Percentiles rank a stretch among this genome's conserved stretches.
Conservation (phyloP, 1,140 invertebrate genomes). For the Nasonia vitripennis region DNA sequence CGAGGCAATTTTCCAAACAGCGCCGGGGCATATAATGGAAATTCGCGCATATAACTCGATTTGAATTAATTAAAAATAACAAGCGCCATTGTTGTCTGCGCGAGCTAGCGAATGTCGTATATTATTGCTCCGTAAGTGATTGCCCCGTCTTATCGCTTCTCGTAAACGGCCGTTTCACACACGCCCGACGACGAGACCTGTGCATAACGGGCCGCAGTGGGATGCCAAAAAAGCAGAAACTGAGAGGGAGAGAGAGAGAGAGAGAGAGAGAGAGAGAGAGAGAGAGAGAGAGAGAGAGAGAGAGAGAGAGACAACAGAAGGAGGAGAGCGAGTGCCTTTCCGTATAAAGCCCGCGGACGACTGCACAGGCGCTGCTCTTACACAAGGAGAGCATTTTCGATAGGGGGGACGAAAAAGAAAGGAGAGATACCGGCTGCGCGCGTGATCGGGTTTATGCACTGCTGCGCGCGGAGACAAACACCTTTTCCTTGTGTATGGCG, state of each 20-base stretch:
- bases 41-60: not conserved
- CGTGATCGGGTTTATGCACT: no score
- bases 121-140: not conserved
- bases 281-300: no score
- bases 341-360: slow-evolving; percentile 30
- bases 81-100: not conserved
- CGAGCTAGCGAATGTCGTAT: not conserved
- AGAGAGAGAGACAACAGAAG: not conserved
- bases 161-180: not conserved
- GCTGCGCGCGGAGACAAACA: not conserved
- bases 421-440: not conserved
- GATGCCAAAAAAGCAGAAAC: not conserved
- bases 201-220: not conserved
- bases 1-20: not conserved
- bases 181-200: not conserved
- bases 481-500: not conserved
- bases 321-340: not conserved
- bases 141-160: not conserved
- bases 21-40: not conserved
- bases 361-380: not conserved
- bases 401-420: slow-evolving; percentile 49
- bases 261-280: not conserved
- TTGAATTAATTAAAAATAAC: not conserved
- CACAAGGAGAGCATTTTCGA: slow-evolving; percentile 43
- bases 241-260: not conserved